Evolutionary conservation across 2,113 vertebrate species (phyloP).

Genomic region (Hippocampus mohnikei): DNA sequence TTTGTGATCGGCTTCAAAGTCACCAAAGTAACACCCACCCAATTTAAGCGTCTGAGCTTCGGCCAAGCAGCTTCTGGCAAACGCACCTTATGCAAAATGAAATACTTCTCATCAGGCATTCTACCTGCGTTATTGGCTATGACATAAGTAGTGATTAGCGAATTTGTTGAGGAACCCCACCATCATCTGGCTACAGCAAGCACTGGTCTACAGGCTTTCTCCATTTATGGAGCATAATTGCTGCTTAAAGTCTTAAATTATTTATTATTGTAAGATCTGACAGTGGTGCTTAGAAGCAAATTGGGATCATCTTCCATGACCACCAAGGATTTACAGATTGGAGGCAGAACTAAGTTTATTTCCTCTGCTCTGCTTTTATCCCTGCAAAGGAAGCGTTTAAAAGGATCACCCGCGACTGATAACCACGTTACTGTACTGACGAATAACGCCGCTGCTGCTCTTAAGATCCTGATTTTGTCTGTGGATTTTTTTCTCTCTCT

Average conservation of each 20-base stretch:
- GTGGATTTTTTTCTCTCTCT: constrained; percentile 45
- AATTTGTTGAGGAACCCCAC: constrained; percentile 62
- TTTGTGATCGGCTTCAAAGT: neutral
- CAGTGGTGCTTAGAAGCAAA: constrained; percentile 78
- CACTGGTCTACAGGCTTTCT: constrained; percentile 67
- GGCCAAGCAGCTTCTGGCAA: constrained; percentile 14
- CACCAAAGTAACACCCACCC: neutral
- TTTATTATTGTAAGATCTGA: constrained; percentile 82
- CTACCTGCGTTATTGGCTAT: constrained; percentile 44
- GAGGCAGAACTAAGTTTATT: constrained; percentile 82
- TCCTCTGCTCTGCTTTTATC: constrained; percentile 78
- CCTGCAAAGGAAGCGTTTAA: constrained; percentile 80
- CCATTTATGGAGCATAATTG: constrained; percentile 79
- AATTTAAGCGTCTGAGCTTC: neutral
- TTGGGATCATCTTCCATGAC: constrained; percentile 83
- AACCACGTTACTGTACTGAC: constrained; percentile 78
- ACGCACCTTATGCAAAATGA: constrained; percentile 22
- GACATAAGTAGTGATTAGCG: constrained; percentile 61
- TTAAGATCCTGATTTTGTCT: constrained; percentile 74
- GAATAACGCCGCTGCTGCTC: constrained; percentile 67
- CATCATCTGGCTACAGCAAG: constrained; percentile 54
- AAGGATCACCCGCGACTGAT: constrained; percentile 79
- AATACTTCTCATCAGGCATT: constrained; percentile 41
- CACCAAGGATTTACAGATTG: constrained; percentile 81
- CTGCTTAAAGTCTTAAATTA: constrained; percentile 78